Percentiles rank a stretch among this genome's conserved stretches.
These are phyloP conservation scores for Acinonyx jubatus DNA, from an alignment of 2,113 vertebrate genomes.

Conservation along the genomic window DNA sequence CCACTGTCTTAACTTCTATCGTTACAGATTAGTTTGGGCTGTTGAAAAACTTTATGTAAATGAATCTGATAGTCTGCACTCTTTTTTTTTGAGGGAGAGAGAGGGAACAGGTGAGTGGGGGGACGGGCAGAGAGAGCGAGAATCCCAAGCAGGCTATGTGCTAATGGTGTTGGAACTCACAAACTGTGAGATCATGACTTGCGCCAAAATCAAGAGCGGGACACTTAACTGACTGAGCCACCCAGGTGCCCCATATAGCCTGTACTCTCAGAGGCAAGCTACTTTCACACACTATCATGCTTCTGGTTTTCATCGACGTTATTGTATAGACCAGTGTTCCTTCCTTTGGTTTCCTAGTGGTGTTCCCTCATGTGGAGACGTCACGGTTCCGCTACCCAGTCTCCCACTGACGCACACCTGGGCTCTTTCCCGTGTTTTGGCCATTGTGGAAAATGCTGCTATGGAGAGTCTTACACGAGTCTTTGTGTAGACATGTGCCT, in stretches of 20 bases:
- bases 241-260: not conserved
- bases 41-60: not conserved
- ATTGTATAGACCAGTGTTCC: accelerated
- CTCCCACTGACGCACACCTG: not conserved
- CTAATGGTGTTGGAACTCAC: too few relatives aligned
- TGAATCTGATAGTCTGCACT: not conserved
- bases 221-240: too few relatives aligned
- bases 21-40: not conserved
- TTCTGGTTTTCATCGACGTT: not conserved
- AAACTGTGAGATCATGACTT: too few relatives aligned
- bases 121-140: too few relatives aligned
- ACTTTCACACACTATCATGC: not conserved
- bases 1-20: not conserved
- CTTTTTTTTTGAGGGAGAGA: not conserved
- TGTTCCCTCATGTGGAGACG: too few relatives aligned
- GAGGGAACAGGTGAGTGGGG: too few relatives aligned
- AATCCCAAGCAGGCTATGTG: too few relatives aligned
- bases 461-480: not conserved
- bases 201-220: too few relatives aligned
- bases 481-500: not conserved
- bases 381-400: not conserved
- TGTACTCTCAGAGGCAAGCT: not conserved
- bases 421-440: not conserved
- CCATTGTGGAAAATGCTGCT: not conserved
- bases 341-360: not conserved